Evolutionary conservation across 2,113 vertebrate species (phyloP), one percentile per base, ranked within the genome.

Genomic region (Phylloscopus trochilus): DNA sequence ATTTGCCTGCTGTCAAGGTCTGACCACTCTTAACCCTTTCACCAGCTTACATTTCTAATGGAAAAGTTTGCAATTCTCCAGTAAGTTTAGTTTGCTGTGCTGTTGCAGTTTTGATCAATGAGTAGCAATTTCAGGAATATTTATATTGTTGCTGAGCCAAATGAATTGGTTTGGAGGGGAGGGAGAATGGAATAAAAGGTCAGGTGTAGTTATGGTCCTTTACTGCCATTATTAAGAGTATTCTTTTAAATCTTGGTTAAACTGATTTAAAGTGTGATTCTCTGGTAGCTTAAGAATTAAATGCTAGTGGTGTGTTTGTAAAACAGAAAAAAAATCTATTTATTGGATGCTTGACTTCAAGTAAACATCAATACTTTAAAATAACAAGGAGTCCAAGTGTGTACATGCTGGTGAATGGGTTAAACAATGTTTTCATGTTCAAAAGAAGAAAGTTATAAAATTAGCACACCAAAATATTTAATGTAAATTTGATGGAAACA

Each of bases 21-120:
- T 94, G 91, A 95, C 95, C 89, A n/a, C 95, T 97, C 97, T 98
- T 94, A 98, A 97, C 97, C 97, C 98, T 99, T 98, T 97, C 98
- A 98, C 98, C 98, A 99, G 99, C 98, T 98, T 98, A 97, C 98
- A 97, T 98, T 98, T 98, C 97, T 98, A 98, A 97, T 97, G 98
- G 98, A 97, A 98, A 97, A 90, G 76, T 97, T 98, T 97, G 97
- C 96, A 97, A n/a, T 96, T 94, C 96, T 91, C 98, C 99, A 98
- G 99, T 99, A 99, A 99, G 99, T 99, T 91, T 96, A 97, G 87
- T 97, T 97, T 98, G 98, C 95, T 96, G 97, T 98, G 97, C 18
- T 94, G 73, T 81, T 93, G 92, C 81, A 52, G 89, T 93, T 96
- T 94, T 93, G 37, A 68, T 89, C 82, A 53, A 33, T 58, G 37